Base-by-base conservation (phyloP, 2,888 invertebrate species). In the Ormia ochracea region DNA sequence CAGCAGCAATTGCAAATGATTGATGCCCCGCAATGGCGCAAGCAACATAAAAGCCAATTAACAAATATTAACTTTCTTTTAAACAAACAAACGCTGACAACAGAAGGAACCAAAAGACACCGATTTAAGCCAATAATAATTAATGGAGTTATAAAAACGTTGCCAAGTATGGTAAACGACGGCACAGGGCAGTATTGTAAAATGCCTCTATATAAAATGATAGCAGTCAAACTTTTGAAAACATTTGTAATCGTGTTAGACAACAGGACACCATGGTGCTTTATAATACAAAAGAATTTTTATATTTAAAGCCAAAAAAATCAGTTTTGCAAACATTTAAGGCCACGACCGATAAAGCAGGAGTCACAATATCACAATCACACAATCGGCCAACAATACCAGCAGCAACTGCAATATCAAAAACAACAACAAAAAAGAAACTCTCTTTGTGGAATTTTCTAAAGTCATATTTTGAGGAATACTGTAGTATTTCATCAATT, bases 401-500 rank as follows among this genome's bases (percentile, higher is more conserved):
- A 12, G 36, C 56, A n/a, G 36, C 17, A 56, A 1, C 48, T 23
- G 2, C 31, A 1, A 2, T 17, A 31, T 5, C 3, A 2, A 3
- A 28, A 54, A 1, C 23, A 21, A 14, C 48, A 80, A 52, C 48
- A 61, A 26, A 66, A 43, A 75, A 81, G 70, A 77, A 68, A n/a
- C n/a, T n/a, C 31, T 73, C 83, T 77, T 78, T 82, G 19, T 74
- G 26, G 75, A 38, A 36, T 48, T 9, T 79, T 0, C 10, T 85
- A 38, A 56, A 81, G 31, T 82, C 84, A 17, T 88, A 87, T 68
- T 68, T 85, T 14, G 85, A 82, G 78, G 81, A 82, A 31, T 89
- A 87, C 75, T 88, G 86, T 17, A 78, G 77, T 23, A 82, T 66
- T 17, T 85, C 88, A 36, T 85, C 88, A 6, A 65, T 89, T 12